Conservation (phyloP, 2,797 vertebrate genomes). For the Anguilla pacifica region DNA sequence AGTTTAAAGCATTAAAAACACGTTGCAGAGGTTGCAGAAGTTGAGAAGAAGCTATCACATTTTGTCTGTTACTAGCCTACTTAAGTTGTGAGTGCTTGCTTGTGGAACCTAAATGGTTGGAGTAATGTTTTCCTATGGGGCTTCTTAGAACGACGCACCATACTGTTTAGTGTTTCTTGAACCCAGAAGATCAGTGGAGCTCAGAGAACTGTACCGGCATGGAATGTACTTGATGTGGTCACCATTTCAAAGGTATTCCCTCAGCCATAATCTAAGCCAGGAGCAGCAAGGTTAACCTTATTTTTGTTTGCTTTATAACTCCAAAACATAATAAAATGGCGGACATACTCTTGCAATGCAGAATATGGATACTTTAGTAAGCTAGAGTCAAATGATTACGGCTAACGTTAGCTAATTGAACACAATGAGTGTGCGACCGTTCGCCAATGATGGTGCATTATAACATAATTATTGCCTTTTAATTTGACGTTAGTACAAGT, state of each 20-base stretch:
- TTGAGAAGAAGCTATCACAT: neutral
- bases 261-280: neutral
- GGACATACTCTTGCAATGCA: neutral
- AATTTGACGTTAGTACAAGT: no score
- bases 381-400: neutral
- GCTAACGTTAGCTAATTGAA: neutral
- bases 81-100: neutral
- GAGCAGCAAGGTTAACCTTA: neutral
- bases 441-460: no score
- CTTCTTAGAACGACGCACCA: neutral
- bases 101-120: neutral
- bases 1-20: neutral
- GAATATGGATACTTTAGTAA: neutral
- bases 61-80: neutral
- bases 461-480: no score
- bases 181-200: neutral
- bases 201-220: neutral
- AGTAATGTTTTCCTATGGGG: constrained; percentile 4
- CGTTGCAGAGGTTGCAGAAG: neutral
- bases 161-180: neutral
- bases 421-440: neutral
- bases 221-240: neutral
- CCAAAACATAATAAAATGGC: neutral
- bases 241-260: neutral
- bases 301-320: neutral